Conservation (phyloP, 2,888 invertebrate species). For the Phortica okadai region DNA sequence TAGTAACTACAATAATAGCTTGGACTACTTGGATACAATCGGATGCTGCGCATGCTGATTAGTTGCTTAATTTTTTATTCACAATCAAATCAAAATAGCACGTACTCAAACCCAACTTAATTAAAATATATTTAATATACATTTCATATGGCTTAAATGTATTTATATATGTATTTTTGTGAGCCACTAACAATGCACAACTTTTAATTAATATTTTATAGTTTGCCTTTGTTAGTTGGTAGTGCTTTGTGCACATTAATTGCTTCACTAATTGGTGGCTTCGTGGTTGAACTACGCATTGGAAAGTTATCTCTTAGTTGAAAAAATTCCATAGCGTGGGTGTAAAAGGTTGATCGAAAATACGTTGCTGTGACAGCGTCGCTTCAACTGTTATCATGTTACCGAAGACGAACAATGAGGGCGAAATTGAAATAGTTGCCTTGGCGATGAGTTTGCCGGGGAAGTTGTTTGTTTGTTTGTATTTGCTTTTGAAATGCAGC, state of each 20-base stretch:
- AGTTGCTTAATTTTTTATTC: no score
- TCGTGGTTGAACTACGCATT: neutral
- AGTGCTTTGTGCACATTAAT: neutral
- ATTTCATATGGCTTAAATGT: neutral
- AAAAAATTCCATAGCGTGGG: neutral
- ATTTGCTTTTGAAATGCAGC: neutral
- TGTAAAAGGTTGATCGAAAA: neutral
- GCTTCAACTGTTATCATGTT: neutral
- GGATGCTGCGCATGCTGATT: no score
- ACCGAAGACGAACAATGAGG: neutral
- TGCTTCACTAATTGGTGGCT: slow-evolving; percentile 53
- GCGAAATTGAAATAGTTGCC: neutral
- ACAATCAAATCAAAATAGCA: no score
- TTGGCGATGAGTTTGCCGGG: neutral
- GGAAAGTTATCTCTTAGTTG: no score
- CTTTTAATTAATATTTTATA: slow-evolving; percentile 20
- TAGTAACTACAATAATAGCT: no score
- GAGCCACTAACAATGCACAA: slow-evolving; percentile 7
- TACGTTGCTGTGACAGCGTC: slow-evolving; percentile 2
- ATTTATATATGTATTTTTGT: neutral
- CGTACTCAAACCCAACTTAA: neutral
- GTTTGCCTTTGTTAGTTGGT: neutral
- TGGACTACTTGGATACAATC: no score
- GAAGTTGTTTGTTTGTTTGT: neutral
- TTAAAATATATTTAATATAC: neutral